Evolutionary conservation across 2,888 invertebrate species (phyloP).

Genomic region (Nemotelus pantherinus): DNA sequence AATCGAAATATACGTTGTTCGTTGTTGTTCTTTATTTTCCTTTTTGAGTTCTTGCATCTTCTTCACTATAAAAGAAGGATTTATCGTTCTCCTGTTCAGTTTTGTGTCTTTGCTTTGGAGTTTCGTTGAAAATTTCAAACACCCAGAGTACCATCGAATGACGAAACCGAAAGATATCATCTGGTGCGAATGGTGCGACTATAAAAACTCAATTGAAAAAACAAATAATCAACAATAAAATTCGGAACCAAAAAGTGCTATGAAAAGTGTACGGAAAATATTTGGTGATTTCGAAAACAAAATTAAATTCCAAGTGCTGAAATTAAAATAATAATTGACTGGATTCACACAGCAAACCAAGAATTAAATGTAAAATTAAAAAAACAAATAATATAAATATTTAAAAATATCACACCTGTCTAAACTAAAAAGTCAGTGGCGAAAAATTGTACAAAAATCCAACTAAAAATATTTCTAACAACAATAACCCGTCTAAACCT

Average conservation of each 20-base stretch:
- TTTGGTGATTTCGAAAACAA: no score
- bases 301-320: no score
- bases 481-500: no score
- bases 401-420: no score
- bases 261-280: not conserved
- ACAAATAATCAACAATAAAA: not conserved
- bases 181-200: not conserved
- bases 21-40: slow-evolving; percentile 8
- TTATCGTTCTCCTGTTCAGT: slow-evolving; percentile 9
- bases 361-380: no score
- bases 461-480: no score
- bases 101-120: slow-evolving; percentile 2
- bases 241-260: not conserved
- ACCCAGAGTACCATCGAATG: not conserved
- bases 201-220: not conserved
- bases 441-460: no score
- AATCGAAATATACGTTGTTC: slow-evolving; percentile 27
- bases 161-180: slow-evolving; percentile 6
- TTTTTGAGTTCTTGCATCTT: slow-evolving; percentile 14
- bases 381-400: no score
- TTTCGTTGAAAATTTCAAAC: not conserved
- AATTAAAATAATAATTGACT: no score
- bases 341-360: no score
- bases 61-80: not conserved
- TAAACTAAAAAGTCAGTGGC: no score